Evolutionary conservation across 2,888 invertebrate species (phyloP), one percentile per base, ranked within the genome.

Genomic region (Dinocampus coccinellae): DNA sequence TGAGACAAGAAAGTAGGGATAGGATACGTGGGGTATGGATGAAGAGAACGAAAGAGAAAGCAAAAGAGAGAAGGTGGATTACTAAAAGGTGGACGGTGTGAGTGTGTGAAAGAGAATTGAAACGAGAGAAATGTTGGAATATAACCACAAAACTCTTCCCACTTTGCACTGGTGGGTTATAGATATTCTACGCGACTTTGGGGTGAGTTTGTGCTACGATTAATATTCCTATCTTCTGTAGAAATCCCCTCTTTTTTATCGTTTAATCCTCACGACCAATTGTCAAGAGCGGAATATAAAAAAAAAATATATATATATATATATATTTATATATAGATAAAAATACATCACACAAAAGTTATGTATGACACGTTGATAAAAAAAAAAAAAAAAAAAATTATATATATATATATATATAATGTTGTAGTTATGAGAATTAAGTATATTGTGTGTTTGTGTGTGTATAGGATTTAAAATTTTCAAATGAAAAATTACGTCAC

Each of bases 221-320:
- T 71, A 71, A 71, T 71, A 71, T 66, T 26, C 61, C 66, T 66
- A 72, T 67, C 62, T 71, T 71, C 67, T 55, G 55, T 62, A 52
- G 20, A 58, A 34, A 34, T 39, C 3, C 7, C 7, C 26, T 10
- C n/a, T 66, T 26, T 66, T 65, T 66, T 36, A 52, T n/a, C n/a
- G 29, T n/a, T n/a, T 42, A 63, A 36, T 65, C 29, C 24, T 39
- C 24, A n/a, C 13, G 33, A 65, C 34, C 16, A 53, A 36, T 55
- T 34, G 16, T 33, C 16, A 34, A 58, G 13, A 11, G 26, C 13
- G 26, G n/a, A 55, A 26, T 55, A 55, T 29, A 29, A 47, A 16
- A 13, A 13, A 26, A 26, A 13, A 11, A 24, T 24, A 7, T 53
- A 22, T 22, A 13, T 39, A n/a, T 33, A 33, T 33, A 33, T 33